phyloP scores from a whole-genome alignment of 2,113 vertebrate species.

The Sylvietta virens region DNA sequence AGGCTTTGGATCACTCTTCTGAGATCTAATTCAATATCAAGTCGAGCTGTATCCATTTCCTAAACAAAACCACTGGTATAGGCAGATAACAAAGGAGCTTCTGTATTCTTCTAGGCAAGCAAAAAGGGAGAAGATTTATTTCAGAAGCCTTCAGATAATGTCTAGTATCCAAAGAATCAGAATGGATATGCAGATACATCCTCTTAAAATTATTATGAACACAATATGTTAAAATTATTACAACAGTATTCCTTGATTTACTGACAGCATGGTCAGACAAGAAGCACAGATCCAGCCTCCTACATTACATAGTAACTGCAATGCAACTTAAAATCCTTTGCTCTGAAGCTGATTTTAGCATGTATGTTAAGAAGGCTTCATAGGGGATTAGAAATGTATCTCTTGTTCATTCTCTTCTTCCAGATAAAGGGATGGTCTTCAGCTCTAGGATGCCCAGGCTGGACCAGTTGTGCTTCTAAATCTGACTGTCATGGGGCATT shows the following conservation, averaged over 20 bases:
- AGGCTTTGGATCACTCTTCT: neutral
- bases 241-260: neutral
- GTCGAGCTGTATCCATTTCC: neutral
- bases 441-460: neutral
- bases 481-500: neutral
- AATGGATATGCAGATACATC: neutral
- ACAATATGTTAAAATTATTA: neutral
- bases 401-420: neutral
- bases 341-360: neutral
- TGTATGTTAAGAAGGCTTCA: neutral
- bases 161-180: neutral
- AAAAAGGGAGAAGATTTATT: neutral
- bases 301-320: neutral
- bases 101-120: neutral
- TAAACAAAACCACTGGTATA: neutral
- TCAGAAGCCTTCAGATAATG: neutral
- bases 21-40: neutral
- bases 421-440: neutral
- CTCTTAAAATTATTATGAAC: neutral
- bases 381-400: neutral
- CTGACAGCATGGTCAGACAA: neutral
- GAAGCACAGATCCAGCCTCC: neutral
- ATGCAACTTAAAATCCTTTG: neutral
- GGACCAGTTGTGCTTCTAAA: neutral
- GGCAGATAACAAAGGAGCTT: neutral